Evolutionary conservation across 2,797 vertebrate species (phyloP).

Genomic region (Coregonus sp.): DNA sequence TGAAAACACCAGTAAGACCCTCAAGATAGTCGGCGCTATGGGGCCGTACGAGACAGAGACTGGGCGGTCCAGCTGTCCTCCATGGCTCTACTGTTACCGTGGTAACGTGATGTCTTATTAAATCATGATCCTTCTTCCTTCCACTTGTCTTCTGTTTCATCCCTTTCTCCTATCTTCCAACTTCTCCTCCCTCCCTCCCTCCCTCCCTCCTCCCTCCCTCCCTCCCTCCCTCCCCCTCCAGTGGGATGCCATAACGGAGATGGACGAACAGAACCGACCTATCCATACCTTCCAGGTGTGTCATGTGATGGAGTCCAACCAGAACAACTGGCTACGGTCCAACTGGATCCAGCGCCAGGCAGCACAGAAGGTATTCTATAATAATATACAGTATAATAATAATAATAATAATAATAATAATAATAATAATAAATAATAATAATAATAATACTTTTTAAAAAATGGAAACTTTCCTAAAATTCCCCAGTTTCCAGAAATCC

Average conservation of each 20-base stretch:
- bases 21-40: not conserved
- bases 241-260: conserved; percentile 99
- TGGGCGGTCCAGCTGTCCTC: no score
- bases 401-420: no score
- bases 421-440: no score
- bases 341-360: conserved; percentile 95
- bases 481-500: no score
- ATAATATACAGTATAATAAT: no score
- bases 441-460: no score
- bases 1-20: not conserved
- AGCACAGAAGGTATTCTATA: conserved; percentile 75
- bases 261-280: conserved; percentile 95
- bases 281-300: conserved; percentile 99
- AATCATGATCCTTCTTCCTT: not conserved
- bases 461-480: no score
- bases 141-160: not conserved
- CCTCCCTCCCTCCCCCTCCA: conserved; percentile 52
- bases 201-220: not conserved
- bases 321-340: conserved; percentile 98
- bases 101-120: not conserved
- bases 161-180: not conserved
- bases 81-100: not conserved
- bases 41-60: no score
- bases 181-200: not conserved
- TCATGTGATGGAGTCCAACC: conserved; percentile 97